Base-by-base conservation (phyloP, 1,140 invertebrate species). In the Aphelenchoides besseyi region DNA sequence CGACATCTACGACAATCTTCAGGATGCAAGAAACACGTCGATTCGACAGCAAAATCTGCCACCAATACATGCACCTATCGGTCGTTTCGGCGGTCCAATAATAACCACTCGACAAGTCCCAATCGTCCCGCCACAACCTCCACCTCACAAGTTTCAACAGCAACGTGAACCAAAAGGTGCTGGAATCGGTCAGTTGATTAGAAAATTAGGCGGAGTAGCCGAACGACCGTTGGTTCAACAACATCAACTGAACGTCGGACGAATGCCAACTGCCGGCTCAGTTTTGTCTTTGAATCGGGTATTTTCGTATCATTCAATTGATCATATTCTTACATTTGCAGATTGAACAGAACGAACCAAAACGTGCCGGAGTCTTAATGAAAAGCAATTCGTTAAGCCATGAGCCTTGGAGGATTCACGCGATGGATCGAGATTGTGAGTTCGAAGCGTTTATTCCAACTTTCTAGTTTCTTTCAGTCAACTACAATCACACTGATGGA, bases 1-100 rank as follows among this genome's bases (percentile, higher is more conserved):
- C 28, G 82, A 71, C 30, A 76, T 82, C 68, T 82, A 82, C 68
- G 80, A 82, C 53, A 82, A 82, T 67, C 75, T 82, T 48, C 71
- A 67, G 18, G 29, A 66, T 26, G 23, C 0, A 18, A 37, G n/a
- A 9, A 66, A 35, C 63, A 53, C 12, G 36, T 23, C 36, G 36
- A 16, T 1, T n/a, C 26, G 2, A 28, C n/a, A 16, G 12, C 41
- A 48, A 23, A 28, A 59, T 28, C 55, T 59, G 18, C 55, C 55
- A 33, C 18, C 55, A 29, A 28, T 59, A 23, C 5, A 23, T 33
- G 18, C 5, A 33, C 5, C 55, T 33, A 23, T 5, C 5, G 55
- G 5, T 8, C 55, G 32, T 33, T 59, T 59, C 18, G 55, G 55
- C 5, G 5, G 18, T 8, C 55, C 55, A 33, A 28, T 33, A 23